Conservation (phyloP, 2,888 invertebrate species). For the Pycnomerus fuliginosus region DNA sequence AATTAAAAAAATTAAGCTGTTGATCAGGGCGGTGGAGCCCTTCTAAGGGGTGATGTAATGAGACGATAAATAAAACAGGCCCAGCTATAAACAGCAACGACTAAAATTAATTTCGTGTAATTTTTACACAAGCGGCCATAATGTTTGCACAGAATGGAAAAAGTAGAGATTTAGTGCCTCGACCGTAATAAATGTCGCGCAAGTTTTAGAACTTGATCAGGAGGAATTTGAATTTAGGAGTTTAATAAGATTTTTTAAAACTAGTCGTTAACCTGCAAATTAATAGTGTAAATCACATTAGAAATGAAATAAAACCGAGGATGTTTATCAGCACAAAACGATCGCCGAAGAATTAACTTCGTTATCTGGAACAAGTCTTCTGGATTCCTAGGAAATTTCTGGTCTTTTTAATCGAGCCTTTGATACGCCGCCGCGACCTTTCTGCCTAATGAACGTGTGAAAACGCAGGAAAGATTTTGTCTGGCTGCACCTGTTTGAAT, state of each 20-base stretch:
- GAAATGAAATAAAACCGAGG: conserved; percentile 22
- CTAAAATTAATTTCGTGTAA: conserved; percentile 43
- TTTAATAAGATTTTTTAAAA: conserved; percentile 33
- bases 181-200: conserved; percentile 44
- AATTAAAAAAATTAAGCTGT: too few relatives aligned
- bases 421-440: too few relatives aligned
- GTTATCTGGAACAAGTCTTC: conserved; percentile 38
- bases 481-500: too few relatives aligned
- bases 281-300: conserved; percentile 25
- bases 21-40: too few relatives aligned
- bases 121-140: conserved; percentile 39
- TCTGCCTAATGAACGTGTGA: too few relatives aligned
- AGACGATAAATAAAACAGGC: conserved; percentile 31
- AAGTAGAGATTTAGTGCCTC: conserved; percentile 43
- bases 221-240: conserved; percentile 43
- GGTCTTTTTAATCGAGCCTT: conserved; percentile 34
- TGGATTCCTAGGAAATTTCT: conserved; percentile 38
- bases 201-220: conserved; percentile 46
- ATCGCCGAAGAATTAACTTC: conserved; percentile 32
- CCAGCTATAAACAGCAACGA: conserved; percentile 24
- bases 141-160: conserved; percentile 37
- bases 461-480: too few relatives aligned
- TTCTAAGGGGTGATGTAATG: conserved; percentile 29
- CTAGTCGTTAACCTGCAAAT: conserved; percentile 18
- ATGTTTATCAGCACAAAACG: conserved; percentile 38